Conservation (phyloP, 53 echinoderm and acorn worm species). For the Pentamera pediparva region DNA sequence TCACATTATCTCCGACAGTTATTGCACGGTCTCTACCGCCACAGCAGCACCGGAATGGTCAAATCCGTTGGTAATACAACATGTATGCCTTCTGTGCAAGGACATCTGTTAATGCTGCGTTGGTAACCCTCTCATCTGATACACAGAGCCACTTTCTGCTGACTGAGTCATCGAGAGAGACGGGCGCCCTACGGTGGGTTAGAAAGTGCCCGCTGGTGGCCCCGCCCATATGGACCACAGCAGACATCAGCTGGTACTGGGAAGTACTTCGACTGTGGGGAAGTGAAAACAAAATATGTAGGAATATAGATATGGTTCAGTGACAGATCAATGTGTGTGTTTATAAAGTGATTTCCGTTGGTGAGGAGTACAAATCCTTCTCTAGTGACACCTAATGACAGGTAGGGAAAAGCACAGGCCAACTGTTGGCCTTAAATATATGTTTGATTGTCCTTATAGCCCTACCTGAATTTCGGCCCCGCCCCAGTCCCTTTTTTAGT, state of each 20-base stretch:
- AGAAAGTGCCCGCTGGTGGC: constrained; percentile 89
- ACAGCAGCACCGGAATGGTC: not conserved
- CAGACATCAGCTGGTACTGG: constrained; percentile 71
- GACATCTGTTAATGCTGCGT: constrained; percentile 59
- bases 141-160: constrained; percentile 80
- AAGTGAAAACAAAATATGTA: not conserved
- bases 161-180: constrained; percentile 33
- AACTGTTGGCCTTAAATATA: too few relatives aligned
- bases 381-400: too few relatives aligned
- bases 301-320: not conserved
- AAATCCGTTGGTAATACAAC: constrained; percentile 88
- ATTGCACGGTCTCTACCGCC: too few relatives aligned
- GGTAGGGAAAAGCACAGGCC: too few relatives aligned
- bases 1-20: too few relatives aligned
- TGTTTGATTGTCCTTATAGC: too few relatives aligned
- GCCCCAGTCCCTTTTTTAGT: too few relatives aligned
- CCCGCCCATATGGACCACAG: constrained; percentile 88
- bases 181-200: constrained; percentile 82
- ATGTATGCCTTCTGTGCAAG: constrained; percentile 89
- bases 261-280: constrained; percentile 40
- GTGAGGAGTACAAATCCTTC: too few relatives aligned
- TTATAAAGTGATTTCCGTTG: too few relatives aligned
- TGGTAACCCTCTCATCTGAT: constrained; percentile 75
- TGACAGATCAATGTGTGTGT: too few relatives aligned
- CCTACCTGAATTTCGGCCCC: too few relatives aligned